Conservation (phyloP, 2,113 vertebrate species). For the Caranx ignobilis region DNA sequence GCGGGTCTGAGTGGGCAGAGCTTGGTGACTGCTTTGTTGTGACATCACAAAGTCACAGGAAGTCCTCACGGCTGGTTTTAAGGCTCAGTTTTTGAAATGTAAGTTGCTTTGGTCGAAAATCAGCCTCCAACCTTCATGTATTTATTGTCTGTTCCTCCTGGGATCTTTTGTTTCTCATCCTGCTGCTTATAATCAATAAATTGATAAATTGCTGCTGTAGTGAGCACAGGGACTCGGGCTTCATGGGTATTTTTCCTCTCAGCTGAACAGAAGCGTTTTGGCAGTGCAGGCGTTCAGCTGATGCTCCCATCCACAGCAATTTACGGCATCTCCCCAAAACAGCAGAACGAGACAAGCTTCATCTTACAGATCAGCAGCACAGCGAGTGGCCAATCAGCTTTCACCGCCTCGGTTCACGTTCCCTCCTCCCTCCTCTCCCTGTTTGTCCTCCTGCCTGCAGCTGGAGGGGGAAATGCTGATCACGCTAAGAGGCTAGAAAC, state of each 20-base stretch:
- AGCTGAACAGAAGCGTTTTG: slow-evolving; percentile 5
- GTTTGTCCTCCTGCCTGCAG: slow-evolving; percentile 42
- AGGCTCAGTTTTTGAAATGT: no score
- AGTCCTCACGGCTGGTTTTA: no score
- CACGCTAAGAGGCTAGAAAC: slow-evolving; percentile 40
- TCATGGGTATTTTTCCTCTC: neutral
- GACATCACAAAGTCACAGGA: no score
- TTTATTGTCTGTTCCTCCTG: no score
- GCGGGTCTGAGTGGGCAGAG: no score
- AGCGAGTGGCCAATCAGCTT: neutral
- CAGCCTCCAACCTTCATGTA: no score
- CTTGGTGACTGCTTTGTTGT: no score
- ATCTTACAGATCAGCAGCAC: slow-evolving; percentile 19
- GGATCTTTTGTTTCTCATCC: neutral
- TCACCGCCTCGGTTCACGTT: slow-evolving; percentile 15
- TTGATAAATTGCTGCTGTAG: neutral
- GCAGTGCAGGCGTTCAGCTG: slow-evolving; percentile 13
- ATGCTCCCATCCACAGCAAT: slow-evolving; percentile 11
- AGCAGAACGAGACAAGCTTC: slow-evolving; percentile 35
- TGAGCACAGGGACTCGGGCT: neutral
- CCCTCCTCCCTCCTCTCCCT: slow-evolving; percentile 29
- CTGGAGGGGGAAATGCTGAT: slow-evolving; percentile 41
- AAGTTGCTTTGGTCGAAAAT: no score
- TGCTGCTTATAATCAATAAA: neutral
- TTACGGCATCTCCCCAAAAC: neutral